A percentile compares a stretch with the other conserved stretches of the same genome.
These are phyloP conservation scores for Scaptodrosophila latifasciaeformis DNA, from an alignment of 2,888 invertebrate species.

Conservation along the genomic window DNA sequence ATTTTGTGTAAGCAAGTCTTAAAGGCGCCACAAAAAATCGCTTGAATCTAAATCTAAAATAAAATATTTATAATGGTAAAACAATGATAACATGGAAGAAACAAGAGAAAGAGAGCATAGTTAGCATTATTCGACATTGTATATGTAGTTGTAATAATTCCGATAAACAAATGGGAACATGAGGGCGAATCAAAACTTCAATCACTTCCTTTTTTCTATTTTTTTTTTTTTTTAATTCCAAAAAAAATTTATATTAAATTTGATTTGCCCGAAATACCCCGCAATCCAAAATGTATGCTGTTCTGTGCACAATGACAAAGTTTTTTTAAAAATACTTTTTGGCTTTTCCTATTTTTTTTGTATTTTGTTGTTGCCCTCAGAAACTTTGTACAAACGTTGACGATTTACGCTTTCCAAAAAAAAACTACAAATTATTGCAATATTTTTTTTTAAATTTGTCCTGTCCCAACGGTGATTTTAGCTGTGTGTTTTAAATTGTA, in stretches of 20 bases:
- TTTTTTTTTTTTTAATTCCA: conserved; percentile 7
- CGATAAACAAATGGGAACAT: too few relatives aligned
- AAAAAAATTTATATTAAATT: neutral
- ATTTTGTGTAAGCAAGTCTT: conserved; percentile 47
- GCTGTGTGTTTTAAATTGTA: too few relatives aligned
- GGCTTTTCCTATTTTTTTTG: neutral
- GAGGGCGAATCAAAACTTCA: too few relatives aligned
- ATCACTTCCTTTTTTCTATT: too few relatives aligned
- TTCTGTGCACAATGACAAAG: too few relatives aligned
- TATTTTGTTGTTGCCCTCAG: too few relatives aligned
- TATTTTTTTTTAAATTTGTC: neutral
- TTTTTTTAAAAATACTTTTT: neutral
- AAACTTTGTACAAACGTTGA: conserved; percentile 4
- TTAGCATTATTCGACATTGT: conserved; percentile 50
- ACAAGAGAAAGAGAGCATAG: conserved; percentile 41
- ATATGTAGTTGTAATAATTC: conserved; percentile 3
- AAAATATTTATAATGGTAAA: conserved; percentile 30
- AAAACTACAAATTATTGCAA: neutral
- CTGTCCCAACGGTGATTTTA: too few relatives aligned
- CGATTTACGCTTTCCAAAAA: too few relatives aligned
- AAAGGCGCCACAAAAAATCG: conserved; percentile 39
- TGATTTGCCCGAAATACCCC: neutral
- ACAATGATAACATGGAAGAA: neutral
- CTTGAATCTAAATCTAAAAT: conserved; percentile 17
- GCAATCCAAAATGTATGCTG: neutral